Conservation (phyloP, 2,797 vertebrate species). For the Onychomys torridus region DNA sequence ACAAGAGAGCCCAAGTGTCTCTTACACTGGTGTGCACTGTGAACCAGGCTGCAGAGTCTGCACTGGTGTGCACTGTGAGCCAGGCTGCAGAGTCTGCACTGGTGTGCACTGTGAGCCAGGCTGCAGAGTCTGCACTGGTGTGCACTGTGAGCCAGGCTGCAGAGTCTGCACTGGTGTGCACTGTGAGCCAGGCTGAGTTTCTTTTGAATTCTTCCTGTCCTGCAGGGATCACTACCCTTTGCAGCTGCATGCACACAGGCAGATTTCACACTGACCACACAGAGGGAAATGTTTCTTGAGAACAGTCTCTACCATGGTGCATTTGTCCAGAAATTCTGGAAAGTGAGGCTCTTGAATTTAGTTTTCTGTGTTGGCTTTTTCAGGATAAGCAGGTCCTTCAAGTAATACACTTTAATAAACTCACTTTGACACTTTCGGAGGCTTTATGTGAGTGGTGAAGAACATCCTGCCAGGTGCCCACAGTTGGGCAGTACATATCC, state of each 20-base stretch:
- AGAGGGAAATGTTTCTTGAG: not conserved
- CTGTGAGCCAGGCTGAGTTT: not conserved
- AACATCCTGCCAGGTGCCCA: constrained; percentile 16
- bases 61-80: not conserved
- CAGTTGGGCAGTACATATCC: constrained; percentile 42
- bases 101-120: not conserved
- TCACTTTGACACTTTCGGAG: constrained; percentile 62
- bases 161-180: not conserved
- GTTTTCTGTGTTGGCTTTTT: constrained; percentile 57
- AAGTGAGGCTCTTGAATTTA: constrained; percentile 29
- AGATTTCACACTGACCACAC: not conserved
- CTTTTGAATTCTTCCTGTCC: not conserved
- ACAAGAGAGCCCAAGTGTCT: not conserved
- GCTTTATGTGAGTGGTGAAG: constrained; percentile 56
- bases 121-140: not conserved
- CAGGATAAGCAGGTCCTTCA: not conserved
- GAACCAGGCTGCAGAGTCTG: not conserved
- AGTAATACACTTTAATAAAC: constrained; percentile 24
- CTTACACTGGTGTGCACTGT: not conserved
- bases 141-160: not conserved
- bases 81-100: not conserved
- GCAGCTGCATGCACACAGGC: not conserved
- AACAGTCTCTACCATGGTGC: not conserved
- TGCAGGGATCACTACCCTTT: not conserved
- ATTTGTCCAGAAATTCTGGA: constrained; percentile 26